phyloP scores from a whole-genome alignment of 2,113 vertebrate species.

The Chionomys nivalis region DNA sequence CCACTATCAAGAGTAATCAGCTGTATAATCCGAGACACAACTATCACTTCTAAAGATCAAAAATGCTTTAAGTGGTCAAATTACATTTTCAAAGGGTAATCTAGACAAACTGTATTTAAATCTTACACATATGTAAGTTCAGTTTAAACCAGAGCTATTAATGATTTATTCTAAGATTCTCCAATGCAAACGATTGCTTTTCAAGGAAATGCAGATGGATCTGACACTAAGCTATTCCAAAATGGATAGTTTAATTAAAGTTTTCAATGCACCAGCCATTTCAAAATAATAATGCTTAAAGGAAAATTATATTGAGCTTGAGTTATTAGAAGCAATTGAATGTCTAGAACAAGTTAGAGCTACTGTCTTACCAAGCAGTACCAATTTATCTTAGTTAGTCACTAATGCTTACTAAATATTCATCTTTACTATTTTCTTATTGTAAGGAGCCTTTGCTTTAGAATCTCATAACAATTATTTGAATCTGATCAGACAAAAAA shows the following conservation, averaged over 20 bases:
- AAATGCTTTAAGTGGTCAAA: background rate
- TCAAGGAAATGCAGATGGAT: background rate
- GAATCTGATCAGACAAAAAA: background rate
- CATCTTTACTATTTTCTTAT: background rate
- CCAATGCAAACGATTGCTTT: background rate
- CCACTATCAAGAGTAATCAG: background rate
- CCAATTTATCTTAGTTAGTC: background rate
- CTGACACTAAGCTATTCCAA: background rate
- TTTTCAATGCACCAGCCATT: background rate
- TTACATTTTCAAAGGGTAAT: background rate
- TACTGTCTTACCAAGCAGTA: background rate
- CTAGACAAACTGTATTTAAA: background rate
- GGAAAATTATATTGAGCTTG: background rate
- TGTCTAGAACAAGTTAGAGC: background rate
- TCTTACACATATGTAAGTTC: background rate
- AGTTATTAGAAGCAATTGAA: background rate
- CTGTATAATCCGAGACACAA: background rate
- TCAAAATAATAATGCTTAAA: conserved; percentile 3
- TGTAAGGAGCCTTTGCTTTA: background rate
- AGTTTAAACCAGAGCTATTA: background rate
- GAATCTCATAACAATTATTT: background rate
- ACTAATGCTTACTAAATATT: background rate
- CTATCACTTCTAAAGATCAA: background rate
- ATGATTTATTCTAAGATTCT: background rate
- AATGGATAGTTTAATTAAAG: background rate